Conservation (phyloP, 2,113 vertebrate species). For the Phylloscopus trochilus region DNA sequence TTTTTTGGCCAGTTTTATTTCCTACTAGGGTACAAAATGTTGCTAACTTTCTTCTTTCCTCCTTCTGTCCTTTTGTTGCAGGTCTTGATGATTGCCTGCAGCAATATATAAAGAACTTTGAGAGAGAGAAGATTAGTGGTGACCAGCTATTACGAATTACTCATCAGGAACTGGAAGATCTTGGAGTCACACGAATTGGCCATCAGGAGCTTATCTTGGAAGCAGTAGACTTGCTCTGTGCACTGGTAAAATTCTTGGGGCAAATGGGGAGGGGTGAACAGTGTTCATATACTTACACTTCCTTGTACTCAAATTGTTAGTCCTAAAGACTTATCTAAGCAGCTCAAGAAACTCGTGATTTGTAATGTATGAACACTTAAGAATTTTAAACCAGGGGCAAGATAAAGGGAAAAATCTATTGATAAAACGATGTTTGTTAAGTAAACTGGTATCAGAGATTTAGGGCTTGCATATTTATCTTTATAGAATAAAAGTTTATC, state of each 20-base stretch:
- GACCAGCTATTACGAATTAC: conserved; percentile 94
- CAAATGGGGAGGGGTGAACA: background rate
- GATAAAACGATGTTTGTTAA: background rate
- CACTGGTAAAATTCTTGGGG: conserved; percentile 83
- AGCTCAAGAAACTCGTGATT: background rate
- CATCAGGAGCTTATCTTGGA: conserved; percentile 97
- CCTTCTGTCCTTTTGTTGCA: conserved; percentile 57
- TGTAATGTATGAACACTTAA: background rate
- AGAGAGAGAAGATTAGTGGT: conserved; percentile 92
- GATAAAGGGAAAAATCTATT: background rate
- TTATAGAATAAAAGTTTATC: background rate
- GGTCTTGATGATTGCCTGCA: conserved; percentile 96
- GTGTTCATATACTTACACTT: background rate
- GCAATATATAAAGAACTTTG: conserved; percentile 96
- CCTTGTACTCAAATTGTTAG: background rate
- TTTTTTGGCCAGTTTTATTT: background rate
- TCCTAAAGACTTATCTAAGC: background rate
- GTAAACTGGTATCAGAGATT: background rate
- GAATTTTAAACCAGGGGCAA: background rate
- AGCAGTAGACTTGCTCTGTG: conserved; percentile 94
- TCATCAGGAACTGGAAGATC: conserved; percentile 95
- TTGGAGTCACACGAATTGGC: conserved; percentile 94
- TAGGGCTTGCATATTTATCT: background rate
- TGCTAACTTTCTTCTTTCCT: background rate
- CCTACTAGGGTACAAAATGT: background rate